Evolutionary conservation across 92 coral and sea anemone genomes (phyloP).

Genomic region (Porites divaricata): DNA sequence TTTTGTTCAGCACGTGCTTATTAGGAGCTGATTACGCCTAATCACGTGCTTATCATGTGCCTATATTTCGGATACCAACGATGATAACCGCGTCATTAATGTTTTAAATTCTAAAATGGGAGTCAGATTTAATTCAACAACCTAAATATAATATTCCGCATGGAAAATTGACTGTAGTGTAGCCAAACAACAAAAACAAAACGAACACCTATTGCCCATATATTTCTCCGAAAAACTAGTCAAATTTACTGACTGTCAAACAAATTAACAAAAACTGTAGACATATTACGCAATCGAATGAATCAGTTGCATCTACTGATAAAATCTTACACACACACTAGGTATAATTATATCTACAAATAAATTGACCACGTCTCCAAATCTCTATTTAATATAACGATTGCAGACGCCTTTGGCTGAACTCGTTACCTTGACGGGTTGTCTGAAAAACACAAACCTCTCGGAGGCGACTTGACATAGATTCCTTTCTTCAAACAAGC

Average conservation of each 20-base stretch:
- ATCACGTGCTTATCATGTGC: constrained; percentile 20
- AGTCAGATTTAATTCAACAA: constrained; percentile 21
- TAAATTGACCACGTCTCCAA: background rate
- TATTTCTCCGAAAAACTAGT: background rate
- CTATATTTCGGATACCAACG: constrained; percentile 18
- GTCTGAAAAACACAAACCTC: background rate
- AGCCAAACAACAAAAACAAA: background rate
- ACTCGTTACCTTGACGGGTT: background rate
- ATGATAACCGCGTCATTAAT: constrained; percentile 21
- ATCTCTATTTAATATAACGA: background rate
- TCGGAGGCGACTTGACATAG: constrained; percentile 1
- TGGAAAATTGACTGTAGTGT: constrained; percentile 14
- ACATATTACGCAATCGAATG: background rate
- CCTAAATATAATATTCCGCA: background rate
- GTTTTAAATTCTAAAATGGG: constrained; percentile 33
- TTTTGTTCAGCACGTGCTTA: constrained; percentile 12
- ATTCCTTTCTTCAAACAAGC: background rate
- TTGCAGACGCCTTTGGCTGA: background rate
- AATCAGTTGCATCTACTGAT: background rate
- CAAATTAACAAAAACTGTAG: background rate
- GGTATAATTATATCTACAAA: background rate
- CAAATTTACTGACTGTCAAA: background rate
- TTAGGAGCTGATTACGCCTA: constrained; percentile 1
- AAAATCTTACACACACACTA: constrained; percentile 5
- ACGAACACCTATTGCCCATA: background rate